phyloP scores from a whole-genome alignment of 92 coral and sea anemone genomes.

The Zoanthus sansibaricus region DNA sequence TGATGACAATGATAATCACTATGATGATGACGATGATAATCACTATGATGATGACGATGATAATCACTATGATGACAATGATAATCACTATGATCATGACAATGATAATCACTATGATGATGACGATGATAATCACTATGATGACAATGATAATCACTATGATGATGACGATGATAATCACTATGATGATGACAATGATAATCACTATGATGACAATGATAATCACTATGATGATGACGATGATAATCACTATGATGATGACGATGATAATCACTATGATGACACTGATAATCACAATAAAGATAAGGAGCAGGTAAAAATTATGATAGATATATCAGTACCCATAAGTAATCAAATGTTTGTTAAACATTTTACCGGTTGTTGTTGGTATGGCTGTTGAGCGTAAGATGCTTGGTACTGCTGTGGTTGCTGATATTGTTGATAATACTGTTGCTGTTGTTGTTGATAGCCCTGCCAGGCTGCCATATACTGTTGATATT shows the following conservation, averaged over 20 bases:
- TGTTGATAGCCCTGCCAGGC: constrained; percentile 98
- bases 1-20: too few relatives aligned
- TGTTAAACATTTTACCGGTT: constrained; percentile 31
- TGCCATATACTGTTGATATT: constrained; percentile 94
- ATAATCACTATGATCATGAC: neutral
- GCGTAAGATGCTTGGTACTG: constrained; percentile 56
- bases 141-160: neutral
- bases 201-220: neutral
- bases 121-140: neutral
- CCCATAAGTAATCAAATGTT: neutral
- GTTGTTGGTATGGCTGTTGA: constrained; percentile 70
- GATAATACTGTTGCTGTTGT: constrained; percentile 78
- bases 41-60: neutral
- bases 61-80: neutral
- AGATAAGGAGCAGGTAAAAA: too few relatives aligned
- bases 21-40: too few relatives aligned
- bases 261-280: too few relatives aligned
- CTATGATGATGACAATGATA: neutral
- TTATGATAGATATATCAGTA: too few relatives aligned
- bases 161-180: neutral
- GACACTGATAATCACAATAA: too few relatives aligned
- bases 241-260: too few relatives aligned
- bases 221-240: too few relatives aligned
- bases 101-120: neutral
- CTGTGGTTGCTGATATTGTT: constrained; percentile 67